A percentile compares a stretch with the other conserved stretches of the same genome.
Evolutionary conservation across 2,113 vertebrate genomes (phyloP).

Genomic region (Burhinus oedicnemus): DNA sequence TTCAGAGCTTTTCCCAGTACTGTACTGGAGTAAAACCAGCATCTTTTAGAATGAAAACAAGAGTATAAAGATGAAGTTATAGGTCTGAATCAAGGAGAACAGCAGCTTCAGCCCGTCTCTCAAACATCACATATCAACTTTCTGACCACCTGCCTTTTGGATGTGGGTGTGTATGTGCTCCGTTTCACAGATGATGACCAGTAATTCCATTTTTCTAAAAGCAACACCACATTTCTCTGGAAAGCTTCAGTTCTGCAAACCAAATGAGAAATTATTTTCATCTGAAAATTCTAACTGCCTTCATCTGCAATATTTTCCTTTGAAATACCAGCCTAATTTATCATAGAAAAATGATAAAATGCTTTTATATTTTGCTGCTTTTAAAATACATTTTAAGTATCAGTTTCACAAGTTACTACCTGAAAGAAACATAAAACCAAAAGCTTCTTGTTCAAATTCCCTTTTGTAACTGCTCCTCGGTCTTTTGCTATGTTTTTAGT

Average conservation of each 20-base stretch:
- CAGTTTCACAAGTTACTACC: not conserved
- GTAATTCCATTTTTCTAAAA: not conserved
- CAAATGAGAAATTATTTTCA: not conserved
- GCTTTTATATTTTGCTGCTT: not conserved
- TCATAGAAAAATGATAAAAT: not conserved
- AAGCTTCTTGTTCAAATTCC: not conserved
- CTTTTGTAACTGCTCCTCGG: not conserved
- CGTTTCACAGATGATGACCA: not conserved
- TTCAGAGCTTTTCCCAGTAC: not conserved
- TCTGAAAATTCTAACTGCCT: not conserved
- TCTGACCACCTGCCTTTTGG: not conserved
- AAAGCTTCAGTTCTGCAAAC: not conserved
- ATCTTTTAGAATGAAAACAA: not conserved
- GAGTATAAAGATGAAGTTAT: not conserved
- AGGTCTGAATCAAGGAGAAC: not conserved
- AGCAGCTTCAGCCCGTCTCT: not conserved
- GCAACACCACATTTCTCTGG: not conserved
- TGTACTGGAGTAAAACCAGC: not conserved
- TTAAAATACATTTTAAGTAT: not conserved
- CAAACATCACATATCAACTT: not conserved
- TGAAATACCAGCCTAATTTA: not conserved
- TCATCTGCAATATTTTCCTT: not conserved
- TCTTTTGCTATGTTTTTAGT: not conserved
- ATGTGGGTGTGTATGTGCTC: not conserved
- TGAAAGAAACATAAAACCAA: not conserved